A percentile compares a stretch with the other conserved stretches of the same genome.
Evolutionary conservation across 92 coral and sea anemone species (phyloP).

Genomic region (Pocillopora meandrina): DNA sequence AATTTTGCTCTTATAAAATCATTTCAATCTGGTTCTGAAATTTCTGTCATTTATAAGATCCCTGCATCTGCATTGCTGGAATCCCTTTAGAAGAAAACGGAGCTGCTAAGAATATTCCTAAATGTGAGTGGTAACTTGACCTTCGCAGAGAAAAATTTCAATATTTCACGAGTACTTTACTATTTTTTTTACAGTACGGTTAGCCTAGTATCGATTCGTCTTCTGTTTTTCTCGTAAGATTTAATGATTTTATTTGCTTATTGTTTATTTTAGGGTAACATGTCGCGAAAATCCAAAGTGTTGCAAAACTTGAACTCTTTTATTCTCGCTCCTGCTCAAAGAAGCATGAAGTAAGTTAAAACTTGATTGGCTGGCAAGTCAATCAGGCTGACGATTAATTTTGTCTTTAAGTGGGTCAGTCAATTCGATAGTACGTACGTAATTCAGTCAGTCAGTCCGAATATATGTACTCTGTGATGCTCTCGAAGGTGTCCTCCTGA

Average conservation of each 20-base stretch:
- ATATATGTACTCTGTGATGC: too few relatives aligned
- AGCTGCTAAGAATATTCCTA: too few relatives aligned
- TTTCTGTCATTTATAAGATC: slow-evolving; percentile 28
- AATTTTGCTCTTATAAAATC: not conserved
- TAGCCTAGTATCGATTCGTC: not conserved
- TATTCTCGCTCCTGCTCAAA: slow-evolving; percentile 92
- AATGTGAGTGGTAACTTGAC: too few relatives aligned
- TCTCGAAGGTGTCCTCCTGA: too few relatives aligned
- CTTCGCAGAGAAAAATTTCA: too few relatives aligned
- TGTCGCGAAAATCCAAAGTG: slow-evolving; percentile 96
- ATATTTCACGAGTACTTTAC: slow-evolving; percentile 6
- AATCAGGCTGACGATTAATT: too few relatives aligned
- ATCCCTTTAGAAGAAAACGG: slow-evolving; percentile 74
- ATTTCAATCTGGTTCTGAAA: not conserved
- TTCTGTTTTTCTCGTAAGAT: not conserved
- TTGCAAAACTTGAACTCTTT: slow-evolving; percentile 95
- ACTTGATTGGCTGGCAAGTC: not conserved
- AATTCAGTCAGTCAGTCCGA: too few relatives aligned
- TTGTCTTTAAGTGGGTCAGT: too few relatives aligned
- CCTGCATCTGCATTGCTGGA: slow-evolving; percentile 79
- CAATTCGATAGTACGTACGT: too few relatives aligned
- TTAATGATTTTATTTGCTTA: not conserved
- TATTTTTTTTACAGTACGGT: too few relatives aligned
- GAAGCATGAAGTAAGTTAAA: slow-evolving; percentile 90
- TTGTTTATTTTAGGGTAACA: slow-evolving; percentile 35